A percentile compares a stretch with the other conserved stretches of the same genome.
Evolutionary conservation across 2,888 invertebrate species (phyloP).

Genomic region (Furcula furcula): DNA sequence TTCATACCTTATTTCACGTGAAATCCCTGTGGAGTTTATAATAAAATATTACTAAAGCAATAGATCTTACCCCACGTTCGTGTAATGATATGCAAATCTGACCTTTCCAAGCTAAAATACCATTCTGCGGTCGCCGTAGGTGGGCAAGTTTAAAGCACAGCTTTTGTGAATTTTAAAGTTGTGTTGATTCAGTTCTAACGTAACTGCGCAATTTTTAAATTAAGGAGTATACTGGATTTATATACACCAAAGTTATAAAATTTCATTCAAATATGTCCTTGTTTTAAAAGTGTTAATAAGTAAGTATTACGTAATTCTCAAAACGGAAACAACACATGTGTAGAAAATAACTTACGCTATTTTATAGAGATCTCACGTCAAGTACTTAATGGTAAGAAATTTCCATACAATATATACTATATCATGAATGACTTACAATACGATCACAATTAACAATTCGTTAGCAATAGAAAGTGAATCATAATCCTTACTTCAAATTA

Average conservation of each 20-base stretch:
- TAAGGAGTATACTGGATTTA: too few species aligned
- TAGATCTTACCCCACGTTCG: constrained; percentile 11
- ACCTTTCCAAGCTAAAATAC: constrained; percentile 29
- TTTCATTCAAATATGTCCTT: too few species aligned
- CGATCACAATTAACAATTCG: constrained; percentile 10
- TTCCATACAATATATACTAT: constrained; percentile 1
- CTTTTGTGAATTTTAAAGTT: constrained; percentile 14
- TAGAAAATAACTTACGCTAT: too few species aligned
- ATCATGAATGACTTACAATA: constrained; percentile 10
- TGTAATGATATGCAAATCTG: constrained; percentile 39
- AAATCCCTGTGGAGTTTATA: constrained; percentile 3
- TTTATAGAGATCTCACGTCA: constrained; percentile 3
- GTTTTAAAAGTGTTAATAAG: too few species aligned
- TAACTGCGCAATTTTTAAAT: background rate
- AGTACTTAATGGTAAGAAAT: background rate
- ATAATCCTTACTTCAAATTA: constrained; percentile 4
- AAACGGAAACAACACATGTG: too few species aligned
- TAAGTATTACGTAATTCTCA: too few species aligned
- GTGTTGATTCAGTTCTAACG: constrained; percentile 10
- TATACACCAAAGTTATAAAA: too few species aligned
- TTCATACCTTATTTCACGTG: background rate
- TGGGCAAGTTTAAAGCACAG: constrained; percentile 17
- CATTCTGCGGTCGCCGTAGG: constrained; percentile 8
- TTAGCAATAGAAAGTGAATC: constrained; percentile 17
- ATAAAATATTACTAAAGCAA: constrained; percentile 9